Evolutionary conservation across 2,797 vertebrate genomes (phyloP), one percentile per base, ranked within the genome.

Genomic region (Anguilla obscura): DNA sequence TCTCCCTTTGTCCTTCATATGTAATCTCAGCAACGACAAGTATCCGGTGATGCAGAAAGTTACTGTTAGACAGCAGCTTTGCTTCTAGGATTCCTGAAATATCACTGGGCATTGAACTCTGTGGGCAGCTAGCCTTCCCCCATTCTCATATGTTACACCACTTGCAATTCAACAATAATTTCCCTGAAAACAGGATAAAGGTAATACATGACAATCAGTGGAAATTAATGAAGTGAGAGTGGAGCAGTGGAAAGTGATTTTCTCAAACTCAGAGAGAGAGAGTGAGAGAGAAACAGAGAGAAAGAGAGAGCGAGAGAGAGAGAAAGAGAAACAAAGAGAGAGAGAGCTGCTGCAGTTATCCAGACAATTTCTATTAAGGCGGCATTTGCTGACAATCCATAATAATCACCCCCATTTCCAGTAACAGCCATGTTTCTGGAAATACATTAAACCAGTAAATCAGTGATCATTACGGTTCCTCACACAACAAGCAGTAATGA

Each of bases 1-100:
- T 50, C 18, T 82, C 79, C 79, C 79, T 48, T 82, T 82, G 83
- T 84, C 50, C 83, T 84, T 56, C 52, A 30, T 56, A 12, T 18
- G 83, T 27, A 84, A 84, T 54, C 30, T 84, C 50, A 84, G 83
- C 12, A 10, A 84, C 24, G 9, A 14, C 83, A 6, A 16, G 83
- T 12, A 33, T 12, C 27, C 16, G n/a, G 12, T 33, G 27, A 84
- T 5, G 33, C 74, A 36, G 4, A 36, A 1, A 79, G 74, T 40
- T 79, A 82, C 40, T 56, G 30, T 30, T 16, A 21, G 83, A 30
- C 12, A 33, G 83, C 83, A 27, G 27, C 24, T n/a, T 30, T 27
- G 80, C 80, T 48, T 84, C 83, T 7, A 27, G 52, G 50, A 56
- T 58, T 84, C 50, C 52, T 58, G 27, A 84, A 84, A 84, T 84